These are phyloP conservation scores for Rallus crepitans DNA, from an alignment of 2,797 vertebrate genomes.

Conservation along the genomic window DNA sequence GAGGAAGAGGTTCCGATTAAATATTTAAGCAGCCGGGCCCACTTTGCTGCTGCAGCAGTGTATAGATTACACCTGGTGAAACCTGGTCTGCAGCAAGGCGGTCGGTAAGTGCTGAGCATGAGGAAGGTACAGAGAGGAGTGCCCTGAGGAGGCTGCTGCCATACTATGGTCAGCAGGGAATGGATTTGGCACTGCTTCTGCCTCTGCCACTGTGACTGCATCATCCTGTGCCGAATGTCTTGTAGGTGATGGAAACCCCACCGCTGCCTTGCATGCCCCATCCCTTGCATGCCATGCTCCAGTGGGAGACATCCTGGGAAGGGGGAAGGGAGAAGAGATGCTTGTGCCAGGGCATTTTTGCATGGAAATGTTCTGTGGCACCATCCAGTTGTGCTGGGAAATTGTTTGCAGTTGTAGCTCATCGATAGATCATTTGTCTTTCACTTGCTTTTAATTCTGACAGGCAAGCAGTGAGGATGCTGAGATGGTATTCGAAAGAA, in stretches of 20 bases:
- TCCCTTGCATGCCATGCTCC: neutral
- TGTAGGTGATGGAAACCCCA: slow-evolving; percentile 84
- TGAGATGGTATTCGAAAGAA: neutral
- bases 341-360: neutral
- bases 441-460: neutral
- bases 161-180: slow-evolving; percentile 91
- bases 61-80: slow-evolving; percentile 78
- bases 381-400: neutral
- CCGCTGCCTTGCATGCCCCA: rapidly evolving
- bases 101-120: slow-evolving; percentile 74
- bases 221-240: slow-evolving; percentile 93
- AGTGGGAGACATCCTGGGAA: neutral
- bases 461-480: neutral
- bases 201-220: slow-evolving; percentile 90
- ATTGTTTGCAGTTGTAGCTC: neutral
- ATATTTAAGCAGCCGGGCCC: slow-evolving; percentile 77
- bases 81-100: slow-evolving; percentile 37
- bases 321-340: neutral
- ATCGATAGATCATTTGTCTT: neutral
- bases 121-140: slow-evolving; percentile 35
- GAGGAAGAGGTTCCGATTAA: slow-evolving; percentile 71
- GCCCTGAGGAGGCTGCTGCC: slow-evolving; percentile 61
- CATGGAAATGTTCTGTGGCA: neutral
- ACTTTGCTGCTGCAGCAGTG: slow-evolving; percentile 6
- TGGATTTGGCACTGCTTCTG: slow-evolving; percentile 96